Evolutionary conservation across 2,888 invertebrate species (phyloP).

Genomic region (Lagria hirta): DNA sequence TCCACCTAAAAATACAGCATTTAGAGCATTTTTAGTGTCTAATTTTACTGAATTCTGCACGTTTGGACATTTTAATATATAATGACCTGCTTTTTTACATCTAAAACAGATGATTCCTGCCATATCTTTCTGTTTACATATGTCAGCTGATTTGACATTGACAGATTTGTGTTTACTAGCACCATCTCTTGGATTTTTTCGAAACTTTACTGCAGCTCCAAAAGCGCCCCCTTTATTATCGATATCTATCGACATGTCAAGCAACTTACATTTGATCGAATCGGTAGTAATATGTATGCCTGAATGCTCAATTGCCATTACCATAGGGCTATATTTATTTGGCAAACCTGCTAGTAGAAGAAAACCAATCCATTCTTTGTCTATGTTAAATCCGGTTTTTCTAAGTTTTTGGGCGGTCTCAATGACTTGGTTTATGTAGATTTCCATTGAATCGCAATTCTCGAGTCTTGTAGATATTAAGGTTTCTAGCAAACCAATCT

Average conservation of each 20-base stretch:
- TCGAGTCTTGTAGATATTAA: neutral
- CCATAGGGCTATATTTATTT: neutral
- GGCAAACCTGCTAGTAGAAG: conserved; percentile 1
- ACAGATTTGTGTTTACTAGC: neutral
- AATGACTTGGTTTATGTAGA: neutral
- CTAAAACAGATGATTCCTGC: no score
- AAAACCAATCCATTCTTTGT: conserved; percentile 2
- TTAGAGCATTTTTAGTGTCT: conserved; percentile 29
- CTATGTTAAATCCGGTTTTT: neutral
- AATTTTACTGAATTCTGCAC: neutral
- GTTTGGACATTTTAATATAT: neutral
- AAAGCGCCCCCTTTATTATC: neutral
- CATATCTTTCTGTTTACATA: no score
- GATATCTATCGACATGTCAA: neutral
- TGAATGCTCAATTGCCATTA: conserved; percentile 4
- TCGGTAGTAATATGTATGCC: neutral
- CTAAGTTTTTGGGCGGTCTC: neutral
- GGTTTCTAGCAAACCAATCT: neutral
- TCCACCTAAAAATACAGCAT: conserved; percentile 26
- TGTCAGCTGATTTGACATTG: neutral
- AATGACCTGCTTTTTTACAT: conserved; percentile 2
- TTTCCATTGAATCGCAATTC: neutral
- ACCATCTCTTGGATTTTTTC: neutral
- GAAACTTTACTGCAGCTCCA: neutral
- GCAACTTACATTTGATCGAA: neutral